Conservation (phyloP, 2,797 vertebrate genomes). For the Melanotaenia pygmaea region DNA sequence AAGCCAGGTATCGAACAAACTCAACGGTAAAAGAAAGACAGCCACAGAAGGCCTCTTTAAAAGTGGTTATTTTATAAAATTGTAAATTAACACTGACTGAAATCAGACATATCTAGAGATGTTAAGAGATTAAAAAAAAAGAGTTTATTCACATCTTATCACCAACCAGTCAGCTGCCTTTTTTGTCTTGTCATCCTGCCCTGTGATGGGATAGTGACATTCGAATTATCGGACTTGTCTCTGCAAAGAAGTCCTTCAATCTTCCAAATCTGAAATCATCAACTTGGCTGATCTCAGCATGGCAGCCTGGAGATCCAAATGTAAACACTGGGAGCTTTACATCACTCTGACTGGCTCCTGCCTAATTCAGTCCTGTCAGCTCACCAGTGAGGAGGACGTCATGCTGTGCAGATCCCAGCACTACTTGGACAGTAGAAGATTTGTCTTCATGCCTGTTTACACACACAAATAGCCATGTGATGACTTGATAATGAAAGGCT, state of each 20-base stretch:
- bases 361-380: conserved; percentile 55
- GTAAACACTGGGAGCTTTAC: conserved; percentile 62
- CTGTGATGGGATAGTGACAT: conserved; percentile 1
- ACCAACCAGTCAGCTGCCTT: conserved; percentile 7
- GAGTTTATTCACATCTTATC: conserved; percentile 19
- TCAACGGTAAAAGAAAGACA: conserved; percentile 39
- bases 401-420: conserved; percentile 29
- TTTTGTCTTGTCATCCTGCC: conserved; percentile 19
- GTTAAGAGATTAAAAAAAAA: too few relatives aligned
- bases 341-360: conserved; percentile 46
- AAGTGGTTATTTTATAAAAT: conserved; percentile 30
- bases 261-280: conserved; percentile 57
- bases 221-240: conserved; percentile 30
- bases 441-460: neutral
- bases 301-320: conserved; percentile 40
- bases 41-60: conserved; percentile 15
- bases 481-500: neutral
- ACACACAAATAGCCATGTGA: neutral
- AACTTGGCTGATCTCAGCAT: conserved; percentile 41
- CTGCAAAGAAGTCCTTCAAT: conserved; percentile 45
- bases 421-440: conserved; percentile 6
- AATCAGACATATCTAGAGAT: conserved; percentile 7
- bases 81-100: neutral
- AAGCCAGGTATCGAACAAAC: conserved; percentile 50
- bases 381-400: conserved; percentile 31